Conservation (phyloP, 2,797 vertebrate species). For the Pangasius krempfi region DNA sequence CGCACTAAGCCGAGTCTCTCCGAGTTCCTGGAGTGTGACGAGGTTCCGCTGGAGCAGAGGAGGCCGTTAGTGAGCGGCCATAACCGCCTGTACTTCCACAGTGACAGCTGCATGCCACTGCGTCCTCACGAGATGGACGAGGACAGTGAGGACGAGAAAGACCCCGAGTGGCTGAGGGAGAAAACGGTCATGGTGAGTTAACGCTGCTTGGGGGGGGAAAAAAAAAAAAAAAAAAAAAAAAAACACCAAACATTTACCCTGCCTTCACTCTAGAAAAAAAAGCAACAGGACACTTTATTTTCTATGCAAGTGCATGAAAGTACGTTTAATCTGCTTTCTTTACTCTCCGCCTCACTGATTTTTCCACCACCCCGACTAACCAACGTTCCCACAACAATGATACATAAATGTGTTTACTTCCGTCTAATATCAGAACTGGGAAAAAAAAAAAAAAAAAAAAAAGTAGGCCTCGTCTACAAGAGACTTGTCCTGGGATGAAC, state of each 20-base stretch:
- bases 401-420: neutral
- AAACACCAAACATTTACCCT: neutral
- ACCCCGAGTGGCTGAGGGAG: conserved; percentile 96
- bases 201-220: rapidly evolving
- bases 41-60: conserved; percentile 94
- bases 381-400: neutral
- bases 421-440: neutral
- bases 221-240: neutral
- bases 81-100: conserved; percentile 98
- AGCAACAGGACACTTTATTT: neutral
- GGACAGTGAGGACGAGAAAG: conserved; percentile 97
- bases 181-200: conserved; percentile 90
- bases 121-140: conserved; percentile 98
- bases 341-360: neutral
- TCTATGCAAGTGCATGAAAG: neutral
- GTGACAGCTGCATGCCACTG: conserved; percentile 95
- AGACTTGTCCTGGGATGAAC: neutral
- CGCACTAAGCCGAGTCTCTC: conserved; percentile 96
- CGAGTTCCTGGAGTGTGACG: conserved; percentile 95
- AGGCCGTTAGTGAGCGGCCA: conserved; percentile 95
- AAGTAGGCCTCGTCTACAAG: neutral
- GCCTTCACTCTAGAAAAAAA: neutral
- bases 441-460: neutral
- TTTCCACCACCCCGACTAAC: no score
- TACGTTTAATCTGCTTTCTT: neutral